Evolutionary conservation across 2,797 vertebrate species (phyloP).

Genomic region (Momotus momota): DNA sequence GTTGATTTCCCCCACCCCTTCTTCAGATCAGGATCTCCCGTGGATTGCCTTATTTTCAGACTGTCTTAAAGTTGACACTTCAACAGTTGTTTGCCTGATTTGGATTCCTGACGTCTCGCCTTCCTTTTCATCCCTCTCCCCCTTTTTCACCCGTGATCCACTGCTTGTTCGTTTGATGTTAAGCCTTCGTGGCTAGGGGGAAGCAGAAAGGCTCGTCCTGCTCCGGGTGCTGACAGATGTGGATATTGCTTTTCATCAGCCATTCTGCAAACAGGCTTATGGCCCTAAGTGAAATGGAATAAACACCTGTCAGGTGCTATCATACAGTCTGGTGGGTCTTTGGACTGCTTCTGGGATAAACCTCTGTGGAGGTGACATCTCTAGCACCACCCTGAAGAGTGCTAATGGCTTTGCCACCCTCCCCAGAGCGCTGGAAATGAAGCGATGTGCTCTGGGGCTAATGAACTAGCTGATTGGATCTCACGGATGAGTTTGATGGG

Average conservation of each 20-base stretch:
- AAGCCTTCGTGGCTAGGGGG: not conserved
- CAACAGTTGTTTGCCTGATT: not conserved
- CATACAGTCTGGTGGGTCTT: not conserved
- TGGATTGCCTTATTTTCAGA: not conserved
- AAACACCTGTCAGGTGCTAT: constrained; percentile 19
- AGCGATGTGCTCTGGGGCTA: not conserved
- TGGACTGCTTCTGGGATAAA: not conserved
- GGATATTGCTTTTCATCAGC: constrained; percentile 29
- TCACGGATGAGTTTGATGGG: not conserved
- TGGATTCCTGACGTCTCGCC: not conserved
- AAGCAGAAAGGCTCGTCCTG: not conserved
- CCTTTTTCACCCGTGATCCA: not conserved
- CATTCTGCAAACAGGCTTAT: not conserved
- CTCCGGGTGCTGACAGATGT: constrained; percentile 18
- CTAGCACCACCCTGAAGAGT: not conserved
- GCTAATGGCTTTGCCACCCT: not conserved
- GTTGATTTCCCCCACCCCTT: accelerated
- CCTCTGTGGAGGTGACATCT: not conserved
- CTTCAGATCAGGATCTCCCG: not conserved
- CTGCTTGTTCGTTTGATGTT: not conserved
- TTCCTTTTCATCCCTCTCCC: not conserved
- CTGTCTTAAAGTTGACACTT: not conserved
- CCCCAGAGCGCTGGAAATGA: not conserved
- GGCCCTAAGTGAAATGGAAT: not conserved
- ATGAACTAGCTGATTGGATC: not conserved